Base-by-base conservation (phyloP, 2,113 vertebrate genomes). In the Cebus imitator region DNA sequence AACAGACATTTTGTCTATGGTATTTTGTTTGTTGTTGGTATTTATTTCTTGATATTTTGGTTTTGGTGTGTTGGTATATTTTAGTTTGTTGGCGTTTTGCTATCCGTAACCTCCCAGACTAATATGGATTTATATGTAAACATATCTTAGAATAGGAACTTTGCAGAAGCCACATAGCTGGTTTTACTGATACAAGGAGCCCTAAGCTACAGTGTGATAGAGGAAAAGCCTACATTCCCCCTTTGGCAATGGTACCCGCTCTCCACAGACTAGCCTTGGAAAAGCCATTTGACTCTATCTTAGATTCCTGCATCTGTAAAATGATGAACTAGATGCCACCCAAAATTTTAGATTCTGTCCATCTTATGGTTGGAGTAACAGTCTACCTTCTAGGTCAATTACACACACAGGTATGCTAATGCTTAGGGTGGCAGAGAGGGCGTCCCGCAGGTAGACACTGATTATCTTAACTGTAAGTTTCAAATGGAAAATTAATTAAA, bases 401-500 rank as follows among this genome's bases (percentile, higher is more conserved):
- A 55, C 25, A 50, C 75, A 87, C 4, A 13, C 5, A n/a, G 61
- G 27, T 48, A 8, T 84, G 48, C 21, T 66, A 66, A 37, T 61
- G n/a, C 50, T 88, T 48, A 55, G 48, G 18, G 10, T 76, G 58
- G 12, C 55, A 50, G 76, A 68, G 32, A 66, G 45, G 37, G 10
- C 25, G 45, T 61, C 68, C 70, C 82, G 30, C 70, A 55, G 50
- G 8, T 66, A 79, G 20, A 70, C 8, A 64, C 20, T 80, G 68
- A 80, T 37, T 16, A 37, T 91, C 52, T 50, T n/a, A 35, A 90
- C 32, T 64, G n/a, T 21, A 20, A 61, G 91, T 79, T 91, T 83
- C 64, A 88, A 94, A 75, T 91, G 73, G 52, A 91, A 93, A 43
- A 87, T 78, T 94, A 81, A 86, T 66, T 89, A 64, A 97, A 89